These are phyloP conservation scores for Pheosia tremula DNA, from an alignment of 2,888 invertebrate species.

Conservation along the genomic window DNA sequence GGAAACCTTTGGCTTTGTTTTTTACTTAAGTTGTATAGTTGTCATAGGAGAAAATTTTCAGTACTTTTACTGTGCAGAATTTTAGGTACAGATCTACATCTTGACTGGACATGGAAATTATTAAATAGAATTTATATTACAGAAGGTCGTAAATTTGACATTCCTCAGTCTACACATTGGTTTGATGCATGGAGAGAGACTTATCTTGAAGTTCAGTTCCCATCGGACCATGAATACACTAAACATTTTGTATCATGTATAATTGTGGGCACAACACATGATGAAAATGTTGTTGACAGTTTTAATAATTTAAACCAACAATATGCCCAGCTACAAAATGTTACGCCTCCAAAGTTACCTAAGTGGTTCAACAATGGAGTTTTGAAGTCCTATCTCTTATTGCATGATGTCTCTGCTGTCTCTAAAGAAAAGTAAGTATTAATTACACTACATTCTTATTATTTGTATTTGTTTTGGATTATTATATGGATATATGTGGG, in stretches of 20 bases:
- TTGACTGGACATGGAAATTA: not conserved
- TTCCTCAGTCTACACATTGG: slow-evolving; percentile 94
- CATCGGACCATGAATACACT: slow-evolving; percentile 98
- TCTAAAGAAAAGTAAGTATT: slow-evolving; percentile 89
- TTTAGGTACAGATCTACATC: too few species aligned
- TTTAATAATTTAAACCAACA: slow-evolving; percentile 92
- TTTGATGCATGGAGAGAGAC: slow-evolving; percentile 98
- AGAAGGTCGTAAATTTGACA: slow-evolving; percentile 86
- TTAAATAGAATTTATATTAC: slow-evolving; percentile 10
- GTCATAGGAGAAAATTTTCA: too few species aligned
- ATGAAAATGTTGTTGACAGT: slow-evolving; percentile 91
- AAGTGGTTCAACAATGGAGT: slow-evolving; percentile 93
- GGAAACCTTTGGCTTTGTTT: too few species aligned
- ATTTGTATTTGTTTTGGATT: too few species aligned
- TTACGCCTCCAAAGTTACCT: slow-evolving; percentile 90
- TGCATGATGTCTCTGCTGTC: slow-evolving; percentile 92
- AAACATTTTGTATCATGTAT: slow-evolving; percentile 94
- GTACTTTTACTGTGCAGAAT: too few species aligned
- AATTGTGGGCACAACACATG: slow-evolving; percentile 89
- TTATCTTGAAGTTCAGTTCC: slow-evolving; percentile 94
- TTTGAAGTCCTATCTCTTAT: slow-evolving; percentile 93
- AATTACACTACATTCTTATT: too few species aligned
- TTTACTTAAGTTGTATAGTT: too few species aligned
- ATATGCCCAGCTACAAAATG: slow-evolving; percentile 90
- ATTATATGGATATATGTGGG: too few species aligned